Percentiles rank a stretch among this genome's conserved stretches.
Evolutionary conservation across 2,113 vertebrate genomes (phyloP).

Genomic region (Tychaedon coryphoeus): DNA sequence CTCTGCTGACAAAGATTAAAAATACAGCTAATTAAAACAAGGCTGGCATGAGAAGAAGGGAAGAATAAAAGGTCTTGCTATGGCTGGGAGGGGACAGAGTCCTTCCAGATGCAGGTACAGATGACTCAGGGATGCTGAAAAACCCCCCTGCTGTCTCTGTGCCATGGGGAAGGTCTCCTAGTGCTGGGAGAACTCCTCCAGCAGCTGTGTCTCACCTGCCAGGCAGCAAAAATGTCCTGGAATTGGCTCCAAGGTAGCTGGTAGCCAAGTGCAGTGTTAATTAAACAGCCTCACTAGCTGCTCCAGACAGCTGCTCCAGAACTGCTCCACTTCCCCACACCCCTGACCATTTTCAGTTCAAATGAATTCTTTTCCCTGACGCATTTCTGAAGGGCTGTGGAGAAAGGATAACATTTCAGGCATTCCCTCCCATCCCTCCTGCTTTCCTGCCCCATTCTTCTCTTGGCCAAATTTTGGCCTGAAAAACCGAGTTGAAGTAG

Average conservation of each 20-base stretch:
- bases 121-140: not conserved
- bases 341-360: not conserved
- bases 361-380: not conserved
- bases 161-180: not conserved
- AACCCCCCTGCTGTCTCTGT: not conserved
- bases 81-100: not conserved
- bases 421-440: not conserved
- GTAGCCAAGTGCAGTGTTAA: not conserved
- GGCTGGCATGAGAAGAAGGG: not conserved
- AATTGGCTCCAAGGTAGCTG: not conserved
- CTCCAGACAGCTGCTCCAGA: not conserved
- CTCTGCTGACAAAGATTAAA: not conserved
- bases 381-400: not conserved
- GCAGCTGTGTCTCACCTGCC: not conserved
- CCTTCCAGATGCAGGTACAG: not conserved
- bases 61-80: not conserved
- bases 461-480: not conserved
- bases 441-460: not conserved
- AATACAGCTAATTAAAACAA: conserved; percentile 2
- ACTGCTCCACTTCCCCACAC: not conserved
- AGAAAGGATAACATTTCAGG: not conserved
- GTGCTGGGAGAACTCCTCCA: not conserved
- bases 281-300: not conserved
- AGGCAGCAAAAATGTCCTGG: not conserved
- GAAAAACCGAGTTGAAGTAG: rapidly evolving